Evolutionary conservation across 2,113 vertebrate genomes (phyloP).

Genomic region (Leucoraja erinaceus): DNA sequence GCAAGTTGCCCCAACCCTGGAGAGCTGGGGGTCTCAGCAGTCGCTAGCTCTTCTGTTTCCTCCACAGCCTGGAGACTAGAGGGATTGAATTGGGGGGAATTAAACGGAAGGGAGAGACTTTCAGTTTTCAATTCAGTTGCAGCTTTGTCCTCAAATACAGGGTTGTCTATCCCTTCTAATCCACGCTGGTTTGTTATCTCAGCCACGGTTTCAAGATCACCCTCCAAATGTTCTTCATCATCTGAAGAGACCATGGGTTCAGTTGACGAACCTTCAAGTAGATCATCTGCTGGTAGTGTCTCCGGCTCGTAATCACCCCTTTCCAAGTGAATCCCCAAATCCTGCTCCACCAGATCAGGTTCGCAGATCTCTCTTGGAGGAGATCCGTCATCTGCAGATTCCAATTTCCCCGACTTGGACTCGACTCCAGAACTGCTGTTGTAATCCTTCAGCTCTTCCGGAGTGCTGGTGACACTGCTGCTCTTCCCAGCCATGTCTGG

Average conservation of each 20-base stretch:
- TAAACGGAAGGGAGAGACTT: slow-evolving; percentile 52
- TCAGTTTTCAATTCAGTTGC: neutral
- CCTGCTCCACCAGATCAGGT: slow-evolving; percentile 59
- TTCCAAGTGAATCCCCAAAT: slow-evolving; percentile 65
- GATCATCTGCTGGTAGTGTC: slow-evolving; percentile 56
- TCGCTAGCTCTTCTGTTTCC: slow-evolving; percentile 39
- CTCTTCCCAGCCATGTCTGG: slow-evolving; percentile 65
- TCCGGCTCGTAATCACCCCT: slow-evolving; percentile 57
- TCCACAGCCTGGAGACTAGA: slow-evolving; percentile 24
- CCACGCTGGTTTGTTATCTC: slow-evolving; percentile 44
- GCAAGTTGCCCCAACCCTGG: neutral
- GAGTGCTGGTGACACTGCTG: slow-evolving; percentile 64
- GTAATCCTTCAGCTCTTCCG: slow-evolving; percentile 64
- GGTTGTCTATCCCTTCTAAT: neutral
- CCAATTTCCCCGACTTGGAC: slow-evolving; percentile 55
- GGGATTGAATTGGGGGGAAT: neutral
- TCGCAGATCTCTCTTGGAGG: slow-evolving; percentile 14
- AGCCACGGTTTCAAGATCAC: slow-evolving; percentile 59
- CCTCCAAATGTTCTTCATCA: slow-evolving; percentile 48
- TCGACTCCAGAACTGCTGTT: slow-evolving; percentile 59
- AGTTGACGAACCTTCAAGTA: slow-evolving; percentile 50
- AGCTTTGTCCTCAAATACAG: slow-evolving; percentile 42
- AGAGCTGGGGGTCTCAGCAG: neutral
- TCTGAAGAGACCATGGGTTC: slow-evolving; percentile 52
- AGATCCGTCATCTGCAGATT: slow-evolving; percentile 48